Evolutionary conservation across 2,797 vertebrate species (phyloP).

Genomic region (Chaetophractus vellerosus): DNA sequence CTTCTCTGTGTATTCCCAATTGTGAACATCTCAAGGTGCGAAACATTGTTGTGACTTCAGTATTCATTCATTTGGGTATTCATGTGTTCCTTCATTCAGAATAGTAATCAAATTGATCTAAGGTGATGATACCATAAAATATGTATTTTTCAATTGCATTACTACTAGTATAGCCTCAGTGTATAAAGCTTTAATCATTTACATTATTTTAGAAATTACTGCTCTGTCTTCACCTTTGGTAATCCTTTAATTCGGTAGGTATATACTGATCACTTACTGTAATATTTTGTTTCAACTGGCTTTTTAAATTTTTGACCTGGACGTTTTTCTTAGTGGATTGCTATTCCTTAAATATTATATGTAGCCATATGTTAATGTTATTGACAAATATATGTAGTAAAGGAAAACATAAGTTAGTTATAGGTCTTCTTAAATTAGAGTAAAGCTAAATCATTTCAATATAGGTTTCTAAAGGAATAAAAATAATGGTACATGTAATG

Average conservation of each 20-base stretch:
- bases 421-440: constrained; percentile 41
- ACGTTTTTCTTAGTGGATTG: constrained; percentile 53
- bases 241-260: constrained; percentile 9
- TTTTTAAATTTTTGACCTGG: constrained; percentile 55
- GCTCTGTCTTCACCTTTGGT: constrained; percentile 13
- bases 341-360: constrained; percentile 49
- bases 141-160: constrained; percentile 50
- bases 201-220: constrained; percentile 46
- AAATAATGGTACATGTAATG: constrained; percentile 24
- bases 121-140: constrained; percentile 42
- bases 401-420: constrained; percentile 51
- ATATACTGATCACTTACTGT: constrained; percentile 21
- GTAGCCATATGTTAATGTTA: constrained; percentile 45
- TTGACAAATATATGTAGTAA: constrained; percentile 53
- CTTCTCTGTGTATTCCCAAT: constrained; percentile 71
- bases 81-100: constrained; percentile 56
- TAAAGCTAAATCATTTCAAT: constrained; percentile 63
- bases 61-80: constrained; percentile 62
- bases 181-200: constrained; percentile 49
- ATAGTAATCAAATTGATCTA: constrained; percentile 27
- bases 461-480: constrained; percentile 55
- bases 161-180: neutral
- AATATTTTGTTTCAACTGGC: constrained; percentile 66
- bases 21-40: constrained; percentile 57
- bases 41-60: constrained; percentile 48